Evolutionary conservation across 2,797 vertebrate species (phyloP).

Genomic region (Lagorchestes hirsutus): DNA sequence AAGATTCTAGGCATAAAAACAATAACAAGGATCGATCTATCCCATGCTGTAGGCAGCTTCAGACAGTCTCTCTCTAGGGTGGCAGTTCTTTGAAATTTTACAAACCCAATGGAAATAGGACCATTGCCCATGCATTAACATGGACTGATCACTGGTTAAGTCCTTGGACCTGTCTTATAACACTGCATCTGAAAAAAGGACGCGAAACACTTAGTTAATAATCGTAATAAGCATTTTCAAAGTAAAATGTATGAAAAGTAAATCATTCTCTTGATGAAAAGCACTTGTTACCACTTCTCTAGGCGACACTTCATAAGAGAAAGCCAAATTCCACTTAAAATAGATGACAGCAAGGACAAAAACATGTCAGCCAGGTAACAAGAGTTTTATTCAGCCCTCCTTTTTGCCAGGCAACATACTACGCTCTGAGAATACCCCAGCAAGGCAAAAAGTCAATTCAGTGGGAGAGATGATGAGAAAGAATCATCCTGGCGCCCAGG

Average conservation of each 20-base stretch:
- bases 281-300: not conserved
- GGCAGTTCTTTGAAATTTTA: conserved; percentile 24
- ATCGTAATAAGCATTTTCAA: conserved; percentile 41
- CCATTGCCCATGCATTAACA: not conserved
- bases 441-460: not conserved
- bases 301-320: conserved; percentile 13
- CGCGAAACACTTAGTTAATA: conserved; percentile 42
- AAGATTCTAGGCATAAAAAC: conserved; percentile 24
- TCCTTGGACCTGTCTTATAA: conserved; percentile 18
- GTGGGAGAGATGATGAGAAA: conserved; percentile 21
- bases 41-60: conserved; percentile 17
- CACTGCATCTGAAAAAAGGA: conserved; percentile 17
- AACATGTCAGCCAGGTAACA: not conserved
- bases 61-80: conserved; percentile 15
- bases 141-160: not conserved
- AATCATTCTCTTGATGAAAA: not conserved
- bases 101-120: conserved; percentile 17
- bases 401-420: not conserved
- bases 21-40: not conserved
- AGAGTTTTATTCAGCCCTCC: not conserved
- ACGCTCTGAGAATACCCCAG: not conserved
- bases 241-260: conserved; percentile 37
- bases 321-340: conserved; percentile 23
- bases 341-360: conserved; percentile 7
- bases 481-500: conserved; percentile 6